A percentile compares a stretch with the other conserved stretches of the same genome.
phyloP scores from a whole-genome alignment of 2,797 vertebrate genomes.

The Sebastes melanostomus region DNA sequence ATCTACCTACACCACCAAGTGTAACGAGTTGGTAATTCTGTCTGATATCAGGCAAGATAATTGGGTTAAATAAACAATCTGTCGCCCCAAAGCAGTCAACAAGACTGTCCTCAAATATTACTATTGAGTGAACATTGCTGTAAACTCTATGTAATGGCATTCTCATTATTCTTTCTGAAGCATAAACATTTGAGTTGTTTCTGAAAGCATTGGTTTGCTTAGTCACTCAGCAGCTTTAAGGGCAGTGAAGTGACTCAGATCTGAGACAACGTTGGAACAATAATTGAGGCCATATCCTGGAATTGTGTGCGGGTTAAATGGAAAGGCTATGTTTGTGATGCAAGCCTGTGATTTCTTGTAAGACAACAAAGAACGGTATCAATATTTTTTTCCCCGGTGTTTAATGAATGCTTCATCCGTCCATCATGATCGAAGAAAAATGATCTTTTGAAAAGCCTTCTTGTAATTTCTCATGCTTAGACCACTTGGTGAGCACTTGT shows the following conservation, averaged over 20 bases:
- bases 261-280: conserved; percentile 32
- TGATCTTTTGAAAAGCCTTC: not conserved
- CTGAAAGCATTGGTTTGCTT: conserved; percentile 34
- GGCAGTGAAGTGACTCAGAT: conserved; percentile 55
- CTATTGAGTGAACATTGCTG: not conserved
- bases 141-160: not conserved
- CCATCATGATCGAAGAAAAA: not conserved
- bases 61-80: not conserved
- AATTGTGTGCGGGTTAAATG: conserved; percentile 35
- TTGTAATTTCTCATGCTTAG: not conserved
- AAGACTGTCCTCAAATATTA: not conserved
- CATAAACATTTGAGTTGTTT: conserved; percentile 13
- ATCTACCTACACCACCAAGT: not conserved
- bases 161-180: not conserved
- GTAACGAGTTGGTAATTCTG: not conserved
- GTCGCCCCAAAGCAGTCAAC: not conserved
- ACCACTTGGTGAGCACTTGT: not conserved
- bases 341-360: conserved; percentile 25
- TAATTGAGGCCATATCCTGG: conserved; percentile 45
- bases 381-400: not conserved
- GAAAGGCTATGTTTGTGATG: conserved; percentile 18
- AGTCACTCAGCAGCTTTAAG: conserved; percentile 38
- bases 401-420: not conserved
- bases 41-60: not conserved
- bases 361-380: not conserved